Base-by-base conservation (phyloP, 2,888 invertebrate species). In the Meta bourneti region DNA sequence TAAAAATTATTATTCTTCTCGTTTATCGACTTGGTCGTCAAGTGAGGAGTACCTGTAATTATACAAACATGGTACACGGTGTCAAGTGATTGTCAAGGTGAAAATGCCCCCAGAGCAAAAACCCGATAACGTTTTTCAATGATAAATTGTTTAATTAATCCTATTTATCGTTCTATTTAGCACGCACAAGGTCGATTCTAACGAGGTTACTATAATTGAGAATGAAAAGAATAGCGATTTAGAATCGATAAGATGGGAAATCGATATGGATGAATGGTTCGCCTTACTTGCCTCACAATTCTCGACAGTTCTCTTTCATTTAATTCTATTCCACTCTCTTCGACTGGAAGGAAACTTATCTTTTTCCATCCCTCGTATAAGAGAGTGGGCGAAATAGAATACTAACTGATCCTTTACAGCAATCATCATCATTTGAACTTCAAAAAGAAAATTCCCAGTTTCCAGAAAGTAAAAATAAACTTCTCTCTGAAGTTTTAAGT, bases 261-360 rank as follows among this genome's bases (percentile, higher is more conserved):
- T 61, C 61, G 61, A 61, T 61, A 9, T 5, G 77, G 77, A 48
- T 48, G 75, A 77, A 20, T 52, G 79, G 34, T 80, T 54, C 54
- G 54, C 34, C 61, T 19, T 20, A 34, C 34, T 34, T 61, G 61
- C 54, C 6, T 54, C 34, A 34, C 34, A 16, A 61, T 61, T 61
- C 6, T 69, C 19, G 1, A 34, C 34, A 16, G 19, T 61, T 61
- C 6, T 69, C 19, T 51, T 72, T 72, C 61, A 61, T 61, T 61
- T 61, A 61, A 61, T 61, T 61, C 16, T 11, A 16, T 16, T 16
- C 61, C 61, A 9, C 8, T 61, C 9, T 61, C 16, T 16, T 34
- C 34, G 1, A 34, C 11, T 8, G 61, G 61, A 61, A 34, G 34
- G 61, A 61, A 61, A 61, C 13, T 61, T 9, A 61, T 61, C 16